These are phyloP conservation scores for Grammomys surdaster DNA, from an alignment of 2,113 vertebrate genomes.

Conservation along the genomic window DNA sequence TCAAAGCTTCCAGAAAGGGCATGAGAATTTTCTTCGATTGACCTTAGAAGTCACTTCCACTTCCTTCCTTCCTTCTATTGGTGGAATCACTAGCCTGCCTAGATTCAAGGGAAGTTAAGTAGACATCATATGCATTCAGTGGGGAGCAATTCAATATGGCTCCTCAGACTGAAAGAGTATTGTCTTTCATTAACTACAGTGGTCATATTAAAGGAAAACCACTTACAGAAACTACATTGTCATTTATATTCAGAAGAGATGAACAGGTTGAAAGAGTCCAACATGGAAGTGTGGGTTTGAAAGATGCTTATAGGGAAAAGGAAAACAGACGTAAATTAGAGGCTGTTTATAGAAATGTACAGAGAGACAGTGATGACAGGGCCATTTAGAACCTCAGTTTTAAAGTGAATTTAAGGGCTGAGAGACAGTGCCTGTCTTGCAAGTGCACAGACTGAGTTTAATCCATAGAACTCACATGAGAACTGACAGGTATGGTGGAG, in stretches of 20 bases:
- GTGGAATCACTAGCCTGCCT: background rate
- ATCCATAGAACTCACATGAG: background rate
- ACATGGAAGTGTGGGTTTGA: background rate
- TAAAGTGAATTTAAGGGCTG: background rate
- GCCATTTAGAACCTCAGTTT: background rate
- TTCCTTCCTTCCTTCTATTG: background rate
- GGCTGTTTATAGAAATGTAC: background rate
- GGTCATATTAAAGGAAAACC: conserved; percentile 9
- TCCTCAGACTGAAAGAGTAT: background rate
- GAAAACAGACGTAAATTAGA: background rate
- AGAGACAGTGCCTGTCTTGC: background rate
- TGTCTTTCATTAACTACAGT: background rate
- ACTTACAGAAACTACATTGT: conserved; percentile 13
- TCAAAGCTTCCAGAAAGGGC: background rate
- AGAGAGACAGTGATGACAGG: background rate
- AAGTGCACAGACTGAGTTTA: background rate
- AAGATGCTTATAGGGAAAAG: background rate
- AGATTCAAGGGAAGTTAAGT: background rate
- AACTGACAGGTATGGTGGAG: background rate
- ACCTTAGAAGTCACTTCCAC: background rate
- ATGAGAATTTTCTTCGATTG: background rate
- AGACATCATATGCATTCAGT: background rate
- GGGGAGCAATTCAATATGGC: background rate
- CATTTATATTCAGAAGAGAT: background rate
- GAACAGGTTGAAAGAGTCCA: background rate